phyloP scores from a whole-genome alignment of 1,140 invertebrate species.

The Arctopsyche grandis region DNA sequence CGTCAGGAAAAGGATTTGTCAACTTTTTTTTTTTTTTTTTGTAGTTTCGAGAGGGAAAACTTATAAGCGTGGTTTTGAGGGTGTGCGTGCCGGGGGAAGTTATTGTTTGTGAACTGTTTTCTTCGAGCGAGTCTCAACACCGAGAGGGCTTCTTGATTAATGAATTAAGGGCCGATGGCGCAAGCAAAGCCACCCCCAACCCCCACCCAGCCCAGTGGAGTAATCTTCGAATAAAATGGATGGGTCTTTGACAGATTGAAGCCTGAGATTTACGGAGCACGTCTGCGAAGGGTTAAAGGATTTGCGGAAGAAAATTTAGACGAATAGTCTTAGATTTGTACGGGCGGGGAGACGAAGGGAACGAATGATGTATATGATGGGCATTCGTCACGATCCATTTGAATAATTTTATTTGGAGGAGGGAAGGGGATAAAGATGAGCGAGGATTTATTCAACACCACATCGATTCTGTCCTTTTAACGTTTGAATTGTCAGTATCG shows the following conservation, averaged over 20 bases:
- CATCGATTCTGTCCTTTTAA: too few relatives aligned
- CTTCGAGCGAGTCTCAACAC: not conserved
- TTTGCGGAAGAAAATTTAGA: constrained; percentile 50
- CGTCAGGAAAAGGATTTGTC: constrained; percentile 4
- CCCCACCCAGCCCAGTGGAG: not conserved
- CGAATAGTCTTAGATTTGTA: constrained; percentile 49
- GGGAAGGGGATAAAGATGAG: not conserved
- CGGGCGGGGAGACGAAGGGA: not conserved
- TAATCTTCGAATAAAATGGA: constrained; percentile 44
- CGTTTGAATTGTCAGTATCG: too few relatives aligned
- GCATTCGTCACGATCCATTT: constrained; percentile 20
- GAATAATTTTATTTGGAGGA: not conserved
- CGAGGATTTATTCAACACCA: not conserved
- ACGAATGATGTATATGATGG: constrained; percentile 31
- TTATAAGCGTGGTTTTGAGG: not conserved
- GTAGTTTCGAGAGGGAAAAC: not conserved
- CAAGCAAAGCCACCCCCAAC: not conserved
- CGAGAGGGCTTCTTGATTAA: constrained; percentile 20
- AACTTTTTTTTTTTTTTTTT: not conserved
- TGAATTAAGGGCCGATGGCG: constrained; percentile 8
- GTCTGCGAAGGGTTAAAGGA: constrained; percentile 41
- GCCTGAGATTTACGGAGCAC: constrained; percentile 49
- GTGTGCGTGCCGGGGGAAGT: not conserved
- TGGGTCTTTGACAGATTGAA: constrained; percentile 50
- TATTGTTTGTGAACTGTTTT: constrained; percentile 1